A percentile compares a stretch with the other conserved stretches of the same genome.
Evolutionary conservation across 2,797 vertebrate genomes (phyloP).

Genomic region (Sitta carolinensis): DNA sequence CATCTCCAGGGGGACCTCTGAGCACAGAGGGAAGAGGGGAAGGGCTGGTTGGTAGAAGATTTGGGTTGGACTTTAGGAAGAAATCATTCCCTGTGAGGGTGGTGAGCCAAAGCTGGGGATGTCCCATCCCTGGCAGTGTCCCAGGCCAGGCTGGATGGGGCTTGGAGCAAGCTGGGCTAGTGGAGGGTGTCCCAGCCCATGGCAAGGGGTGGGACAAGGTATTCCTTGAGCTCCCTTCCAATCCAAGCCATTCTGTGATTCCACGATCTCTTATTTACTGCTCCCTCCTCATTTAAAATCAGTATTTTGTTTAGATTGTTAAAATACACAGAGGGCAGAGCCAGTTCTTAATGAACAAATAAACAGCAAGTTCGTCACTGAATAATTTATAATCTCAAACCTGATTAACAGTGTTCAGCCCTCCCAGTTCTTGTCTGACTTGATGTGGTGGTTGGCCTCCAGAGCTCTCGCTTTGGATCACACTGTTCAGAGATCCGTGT

Average conservation of each 20-base stretch:
- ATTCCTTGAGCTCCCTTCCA: background rate
- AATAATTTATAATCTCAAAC: background rate
- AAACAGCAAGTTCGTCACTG: background rate
- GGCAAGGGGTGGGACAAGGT: background rate
- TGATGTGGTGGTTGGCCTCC: background rate
- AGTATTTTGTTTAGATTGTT: background rate
- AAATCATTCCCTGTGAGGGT: background rate
- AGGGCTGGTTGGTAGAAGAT: background rate
- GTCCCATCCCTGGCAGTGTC: background rate
- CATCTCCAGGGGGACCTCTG: background rate
- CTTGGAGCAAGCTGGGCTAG: fast-evolving
- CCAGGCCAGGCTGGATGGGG: fast-evolving
- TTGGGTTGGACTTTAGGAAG: background rate
- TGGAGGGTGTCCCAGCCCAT: background rate
- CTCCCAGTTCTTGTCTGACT: background rate
- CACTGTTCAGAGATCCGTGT: background rate
- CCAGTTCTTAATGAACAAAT: background rate
- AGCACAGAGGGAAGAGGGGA: background rate
- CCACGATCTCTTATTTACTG: background rate
- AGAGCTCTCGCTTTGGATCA: background rate
- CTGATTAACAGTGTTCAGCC: background rate
- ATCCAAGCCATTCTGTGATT: background rate
- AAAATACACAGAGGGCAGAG: background rate
- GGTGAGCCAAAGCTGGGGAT: background rate
- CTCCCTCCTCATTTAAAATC: background rate